phyloP scores from a whole-genome alignment of 2,888 invertebrate genomes.

The Drosophila mulleri region DNA sequence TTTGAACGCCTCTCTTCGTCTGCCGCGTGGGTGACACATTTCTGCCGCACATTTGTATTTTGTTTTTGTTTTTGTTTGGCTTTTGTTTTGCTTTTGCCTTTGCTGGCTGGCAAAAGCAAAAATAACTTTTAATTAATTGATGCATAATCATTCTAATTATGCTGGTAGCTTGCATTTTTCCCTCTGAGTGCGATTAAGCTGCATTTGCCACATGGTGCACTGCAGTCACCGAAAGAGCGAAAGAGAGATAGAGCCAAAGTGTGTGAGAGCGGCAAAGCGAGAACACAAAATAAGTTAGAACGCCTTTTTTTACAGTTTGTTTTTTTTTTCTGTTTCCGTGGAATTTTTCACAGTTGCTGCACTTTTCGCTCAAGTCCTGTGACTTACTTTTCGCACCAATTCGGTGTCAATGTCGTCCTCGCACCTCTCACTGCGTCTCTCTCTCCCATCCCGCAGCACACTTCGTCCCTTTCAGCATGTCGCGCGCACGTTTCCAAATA shows the following conservation, averaged over 20 bases:
- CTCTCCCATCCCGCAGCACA: background rate
- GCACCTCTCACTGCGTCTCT: background rate
- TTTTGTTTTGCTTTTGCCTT: conserved; percentile 21
- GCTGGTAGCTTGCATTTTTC: conserved; percentile 42
- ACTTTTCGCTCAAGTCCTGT: conserved; percentile 35
- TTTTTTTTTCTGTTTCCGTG: background rate
- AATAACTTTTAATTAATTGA: conserved; percentile 73
- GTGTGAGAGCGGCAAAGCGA: background rate
- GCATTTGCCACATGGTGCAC: conserved; percentile 10
- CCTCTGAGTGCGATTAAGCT: conserved; percentile 40
- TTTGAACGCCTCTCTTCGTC: conserved; percentile 23
- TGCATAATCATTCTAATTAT: conserved; percentile 69
- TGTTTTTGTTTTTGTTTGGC: conserved; percentile 33
- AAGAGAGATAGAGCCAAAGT: background rate
- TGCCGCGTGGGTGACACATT: conserved; percentile 73
- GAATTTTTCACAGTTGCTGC: conserved; percentile 21
- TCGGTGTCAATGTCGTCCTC: conserved; percentile 66
- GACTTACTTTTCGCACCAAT: conserved; percentile 63
- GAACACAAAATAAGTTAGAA: conserved; percentile 2
- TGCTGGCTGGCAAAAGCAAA: conserved; percentile 37
- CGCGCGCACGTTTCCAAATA: conserved; percentile 56
- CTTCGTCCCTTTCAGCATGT: conserved; percentile 8
- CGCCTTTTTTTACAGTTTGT: conserved; percentile 7
- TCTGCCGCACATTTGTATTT: conserved; percentile 41
- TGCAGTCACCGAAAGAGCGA: background rate